Evolutionary conservation across 2,113 vertebrate genomes (phyloP), one percentile per base, ranked within the genome.

Genomic region (Trachemys scripta): DNA sequence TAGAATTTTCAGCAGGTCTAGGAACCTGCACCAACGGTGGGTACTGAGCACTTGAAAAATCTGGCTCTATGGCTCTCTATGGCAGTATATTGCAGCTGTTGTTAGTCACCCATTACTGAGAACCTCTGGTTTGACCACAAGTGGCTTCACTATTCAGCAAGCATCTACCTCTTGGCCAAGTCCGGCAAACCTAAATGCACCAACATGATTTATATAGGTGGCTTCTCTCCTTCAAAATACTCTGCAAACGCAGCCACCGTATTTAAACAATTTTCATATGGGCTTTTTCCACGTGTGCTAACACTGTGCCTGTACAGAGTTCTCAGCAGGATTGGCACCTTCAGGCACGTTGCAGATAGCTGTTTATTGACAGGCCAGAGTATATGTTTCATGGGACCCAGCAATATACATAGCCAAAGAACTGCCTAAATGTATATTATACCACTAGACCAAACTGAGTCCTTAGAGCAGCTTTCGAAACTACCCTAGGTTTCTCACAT

Each of bases 341-440:
- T 94, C 5, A 0, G 75, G 94, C 90, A 53, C 65, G 84, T 80
- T 89, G 92, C 86, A 93, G 86, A 80, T 96, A 96, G 87, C 95
- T 83, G 31, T 76, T 88, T 76, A 80, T 80, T 75, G 88, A 27
- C 83, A 72, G 87, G 53, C 80, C 89, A 92, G 82, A 45, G 19
- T 38, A 22, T 20, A 38, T 72, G 17, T 8, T n/a, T n/a, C 35
- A 69, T n/a, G 62, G 35, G 16, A n/a, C 16, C 38, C 8, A 4
- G 20, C 65, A 38, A 8, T 38, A 38, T 38, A 69, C 4, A 9
- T 10, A 72, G 65, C 19, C 65, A 38, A 72, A 38, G n/a, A 72
- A 10, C 4, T 22, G 65, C 65, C n/a, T 72, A 72, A 16, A 17
- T n/a, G n/a, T 8, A 69, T 69, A 20, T n/a, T 69, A n/a, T 8